Evolutionary conservation across 2,888 invertebrate genomes (phyloP).

Genomic region (Choreutis nemorana): DNA sequence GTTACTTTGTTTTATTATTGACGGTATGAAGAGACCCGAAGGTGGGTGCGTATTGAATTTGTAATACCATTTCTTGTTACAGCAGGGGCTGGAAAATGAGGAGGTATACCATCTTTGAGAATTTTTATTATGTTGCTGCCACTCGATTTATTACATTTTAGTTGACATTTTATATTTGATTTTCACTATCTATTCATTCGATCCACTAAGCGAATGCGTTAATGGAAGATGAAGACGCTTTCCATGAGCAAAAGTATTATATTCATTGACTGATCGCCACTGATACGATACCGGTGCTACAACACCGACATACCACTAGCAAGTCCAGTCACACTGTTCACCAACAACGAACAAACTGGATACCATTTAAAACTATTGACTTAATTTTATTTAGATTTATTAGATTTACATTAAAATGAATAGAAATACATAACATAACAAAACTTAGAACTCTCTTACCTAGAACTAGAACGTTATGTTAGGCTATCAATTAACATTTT

Average conservation of each 20-base stretch:
- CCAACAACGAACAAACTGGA: too few species aligned
- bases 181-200: conserved; percentile 59
- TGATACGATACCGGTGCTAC: too few species aligned
- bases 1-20: conserved; percentile 28
- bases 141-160: conserved; percentile 59
- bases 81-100: conserved; percentile 94
- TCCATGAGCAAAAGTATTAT: conserved; percentile 45
- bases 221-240: conserved; percentile 64
- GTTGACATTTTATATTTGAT: conserved; percentile 58
- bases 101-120: conserved; percentile 77
- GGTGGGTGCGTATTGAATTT: conserved; percentile 67
- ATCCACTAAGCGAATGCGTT: conserved; percentile 56
- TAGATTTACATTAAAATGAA: too few species aligned
- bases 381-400: too few species aligned
- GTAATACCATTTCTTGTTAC: conserved; percentile 72
- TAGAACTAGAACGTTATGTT: too few species aligned
- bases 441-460: too few species aligned
- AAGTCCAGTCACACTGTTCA: too few species aligned
- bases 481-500: too few species aligned
- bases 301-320: too few species aligned
- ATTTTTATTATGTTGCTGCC: conserved; percentile 66
- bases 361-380: too few species aligned
- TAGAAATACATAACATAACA: too few species aligned
- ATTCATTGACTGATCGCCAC: too few species aligned
- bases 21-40: conserved; percentile 51